Evolutionary conservation across 2,113 vertebrate species (phyloP).

Genomic region (Osmerus mordax): DNA sequence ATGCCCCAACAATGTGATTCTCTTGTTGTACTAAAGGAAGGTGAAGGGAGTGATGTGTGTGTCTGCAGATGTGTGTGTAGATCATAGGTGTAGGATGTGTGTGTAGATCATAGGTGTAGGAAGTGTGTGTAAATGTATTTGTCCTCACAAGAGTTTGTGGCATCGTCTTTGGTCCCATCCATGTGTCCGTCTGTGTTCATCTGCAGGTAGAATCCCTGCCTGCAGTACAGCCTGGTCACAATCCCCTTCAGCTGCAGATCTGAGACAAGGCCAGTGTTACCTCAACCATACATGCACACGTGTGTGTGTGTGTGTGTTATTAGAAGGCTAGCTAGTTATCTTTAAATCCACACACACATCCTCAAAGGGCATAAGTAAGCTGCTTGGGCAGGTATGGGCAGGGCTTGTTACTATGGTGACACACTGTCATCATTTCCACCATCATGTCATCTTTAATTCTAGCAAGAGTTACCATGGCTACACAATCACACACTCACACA

Average conservation of each 20-base stretch:
- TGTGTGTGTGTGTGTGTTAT: no score
- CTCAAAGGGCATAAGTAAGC: no score
- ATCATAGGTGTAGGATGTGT: neutral
- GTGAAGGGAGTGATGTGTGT: neutral
- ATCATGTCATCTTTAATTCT: no score
- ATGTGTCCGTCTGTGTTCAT: slow-evolving; percentile 99
- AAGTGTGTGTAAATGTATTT: slow-evolving; percentile 9
- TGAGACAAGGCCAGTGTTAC: slow-evolving; percentile 49
- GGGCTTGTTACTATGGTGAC: no score
- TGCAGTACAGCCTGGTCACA: slow-evolving; percentile 99
- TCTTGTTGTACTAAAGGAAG: no score
- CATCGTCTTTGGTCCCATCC: slow-evolving; percentile 99
- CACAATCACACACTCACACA: no score
- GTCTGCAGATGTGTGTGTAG: neutral
- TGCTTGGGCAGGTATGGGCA: no score
- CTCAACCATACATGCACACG: no score
- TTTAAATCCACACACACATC: slow-evolving; percentile 31
- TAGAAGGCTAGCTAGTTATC: no score
- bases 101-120: neutral
- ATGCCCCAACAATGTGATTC: no score
- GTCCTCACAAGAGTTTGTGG: slow-evolving; percentile 93
- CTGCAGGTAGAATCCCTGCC: slow-evolving; percentile 99
- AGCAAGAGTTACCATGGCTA: no score
- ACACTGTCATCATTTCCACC: no score
- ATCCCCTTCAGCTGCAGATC: slow-evolving; percentile 99